These are phyloP conservation scores for Staurois parvus DNA, from an alignment of 2,797 vertebrate species.

Conservation along the genomic window DNA sequence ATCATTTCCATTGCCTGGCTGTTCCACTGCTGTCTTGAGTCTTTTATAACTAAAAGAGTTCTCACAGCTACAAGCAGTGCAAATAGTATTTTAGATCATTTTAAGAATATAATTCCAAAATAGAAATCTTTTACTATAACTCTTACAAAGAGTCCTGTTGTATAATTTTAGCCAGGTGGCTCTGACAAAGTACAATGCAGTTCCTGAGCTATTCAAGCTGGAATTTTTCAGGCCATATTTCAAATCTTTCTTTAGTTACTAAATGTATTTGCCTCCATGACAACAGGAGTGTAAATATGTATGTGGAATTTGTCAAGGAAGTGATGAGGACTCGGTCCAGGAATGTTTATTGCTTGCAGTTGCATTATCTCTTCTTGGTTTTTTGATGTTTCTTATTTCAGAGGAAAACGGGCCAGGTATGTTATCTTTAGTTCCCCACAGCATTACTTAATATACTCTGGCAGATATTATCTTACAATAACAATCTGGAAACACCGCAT, in stretches of 20 bases:
- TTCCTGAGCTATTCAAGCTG: not conserved
- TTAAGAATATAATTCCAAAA: not conserved
- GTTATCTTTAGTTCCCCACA: constrained; percentile 27
- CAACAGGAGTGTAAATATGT: constrained; percentile 43
- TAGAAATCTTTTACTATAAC: not conserved
- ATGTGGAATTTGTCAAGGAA: constrained; percentile 53
- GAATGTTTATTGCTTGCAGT: constrained; percentile 42
- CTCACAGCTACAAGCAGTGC: not conserved
- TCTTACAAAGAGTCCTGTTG: not conserved
- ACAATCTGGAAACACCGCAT: constrained; percentile 8
- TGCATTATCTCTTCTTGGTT: constrained; percentile 17
- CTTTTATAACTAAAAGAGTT: not conserved
- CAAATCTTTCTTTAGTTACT: constrained; percentile 20
- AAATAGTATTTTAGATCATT: not conserved
- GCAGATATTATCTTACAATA: constrained; percentile 13
- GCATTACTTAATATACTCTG: constrained; percentile 4
- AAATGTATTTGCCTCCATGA: constrained; percentile 32
- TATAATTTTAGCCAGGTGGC: not conserved
- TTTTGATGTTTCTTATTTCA: constrained; percentile 21
- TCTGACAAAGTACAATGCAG: constrained; percentile 4
- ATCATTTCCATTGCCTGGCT: too few species aligned
- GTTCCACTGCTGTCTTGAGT: too few species aligned
- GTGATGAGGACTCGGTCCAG: constrained; percentile 21
- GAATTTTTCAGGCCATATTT: constrained; percentile 15
- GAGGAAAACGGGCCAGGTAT: constrained; percentile 1